Evolutionary conservation across 1,140 invertebrate species (phyloP).

Genomic region (Gryllus bimaculatus): DNA sequence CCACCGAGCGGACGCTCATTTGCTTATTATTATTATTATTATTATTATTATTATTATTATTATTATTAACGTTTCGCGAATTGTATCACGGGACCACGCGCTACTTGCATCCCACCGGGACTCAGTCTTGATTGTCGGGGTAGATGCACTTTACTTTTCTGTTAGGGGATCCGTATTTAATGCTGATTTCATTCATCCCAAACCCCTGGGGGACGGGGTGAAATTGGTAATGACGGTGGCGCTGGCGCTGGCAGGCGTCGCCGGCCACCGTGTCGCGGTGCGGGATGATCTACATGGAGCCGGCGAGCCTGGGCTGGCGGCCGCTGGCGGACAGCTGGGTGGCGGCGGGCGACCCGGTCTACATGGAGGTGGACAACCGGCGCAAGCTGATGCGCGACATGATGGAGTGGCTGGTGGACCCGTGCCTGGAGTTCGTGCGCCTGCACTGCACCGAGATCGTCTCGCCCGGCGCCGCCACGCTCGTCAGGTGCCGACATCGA

Average conservation of each 20-base stretch:
- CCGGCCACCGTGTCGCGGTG: conserved; percentile 90
- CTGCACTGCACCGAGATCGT: conserved; percentile 57
- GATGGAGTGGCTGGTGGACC: conserved; percentile 65
- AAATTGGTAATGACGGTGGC: too few species aligned
- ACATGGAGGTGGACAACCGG: conserved; percentile 52
- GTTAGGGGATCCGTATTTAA: too few species aligned
- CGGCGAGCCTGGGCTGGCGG: conserved; percentile 57
- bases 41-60: too few species aligned
- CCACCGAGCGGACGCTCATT: too few species aligned
- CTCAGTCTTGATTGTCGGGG: too few species aligned
- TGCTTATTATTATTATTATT: too few species aligned
- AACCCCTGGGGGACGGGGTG: too few species aligned
- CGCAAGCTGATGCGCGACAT: conserved; percentile 50
- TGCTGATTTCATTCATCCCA: too few species aligned
- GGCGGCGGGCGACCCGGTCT: conserved; percentile 41
- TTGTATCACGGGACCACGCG: too few species aligned
- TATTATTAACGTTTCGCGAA: too few species aligned
- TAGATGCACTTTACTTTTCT: too few species aligned
- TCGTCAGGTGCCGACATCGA: conserved; percentile 18
- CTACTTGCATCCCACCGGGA: too few species aligned
- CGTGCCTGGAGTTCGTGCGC: conserved; percentile 53
- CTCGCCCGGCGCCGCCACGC: conserved; percentile 64
- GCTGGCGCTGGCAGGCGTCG: conserved; percentile 45
- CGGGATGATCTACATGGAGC: conserved; percentile 91
- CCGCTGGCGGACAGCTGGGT: conserved; percentile 71